These are phyloP conservation scores for Lepus americanus DNA, from an alignment of 2,113 vertebrate species.

Conservation along the genomic window DNA sequence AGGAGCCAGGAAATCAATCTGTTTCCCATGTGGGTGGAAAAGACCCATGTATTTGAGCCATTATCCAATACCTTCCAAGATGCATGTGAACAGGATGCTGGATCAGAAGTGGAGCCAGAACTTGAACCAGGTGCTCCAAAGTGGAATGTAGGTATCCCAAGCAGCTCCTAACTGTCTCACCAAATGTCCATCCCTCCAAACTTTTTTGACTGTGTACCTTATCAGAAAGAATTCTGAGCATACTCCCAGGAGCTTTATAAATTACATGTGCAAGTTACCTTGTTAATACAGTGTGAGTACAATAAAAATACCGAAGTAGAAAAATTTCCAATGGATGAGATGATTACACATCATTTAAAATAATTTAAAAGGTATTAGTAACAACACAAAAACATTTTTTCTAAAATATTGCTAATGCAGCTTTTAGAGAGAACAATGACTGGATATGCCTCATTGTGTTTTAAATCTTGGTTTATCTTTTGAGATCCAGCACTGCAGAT, in stretches of 20 bases:
- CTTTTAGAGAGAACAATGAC: background rate
- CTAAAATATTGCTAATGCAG: slow-evolving; percentile 28
- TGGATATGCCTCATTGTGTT: background rate
- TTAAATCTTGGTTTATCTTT: slow-evolving; percentile 22
- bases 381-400: background rate
- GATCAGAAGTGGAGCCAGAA: too few relatives aligned
- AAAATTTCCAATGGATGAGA: slow-evolving; percentile 31
- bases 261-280: background rate
- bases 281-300: slow-evolving; percentile 17
- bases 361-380: slow-evolving; percentile 3
- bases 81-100: too few relatives aligned
- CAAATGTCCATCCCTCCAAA: background rate
- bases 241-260: background rate
- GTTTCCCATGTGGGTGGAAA: too few relatives aligned
- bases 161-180: too few relatives aligned
- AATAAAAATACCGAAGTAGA: slow-evolving; percentile 20
- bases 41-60: too few relatives aligned
- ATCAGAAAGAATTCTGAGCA: slow-evolving; percentile 39
- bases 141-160: too few relatives aligned
- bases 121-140: too few relatives aligned
- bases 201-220: background rate
- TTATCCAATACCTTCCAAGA: too few relatives aligned
- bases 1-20: too few relatives aligned
- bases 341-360: slow-evolving; percentile 16
- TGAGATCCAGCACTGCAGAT: background rate